phyloP scores from a whole-genome alignment of 2,113 vertebrate genomes.

The western clawed frog (Xenopus tropicalis) region UCB_Xtro_10.0 CM004447.2:141198501-141199000 shows the following conservation, averaged over 20 bases:
- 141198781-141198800: constrained; percentile 15
- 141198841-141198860: background rate
- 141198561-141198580: background rate
- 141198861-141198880: too few relatives aligned
- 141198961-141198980: too few relatives aligned
- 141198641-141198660: background rate
- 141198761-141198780: constrained; percentile 10
- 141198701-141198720: background rate
- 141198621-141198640: background rate
- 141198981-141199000: too few relatives aligned
- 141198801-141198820: background rate
- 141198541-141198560: too few relatives aligned
- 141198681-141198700: background rate
- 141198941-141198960: too few relatives aligned
- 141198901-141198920: too few relatives aligned
- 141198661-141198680: background rate
- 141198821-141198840: constrained; percentile 5
- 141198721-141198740: constrained; percentile 18
- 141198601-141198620: background rate
- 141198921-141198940: too few relatives aligned
- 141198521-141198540: background rate
- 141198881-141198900: too few relatives aligned
- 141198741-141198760: constrained; percentile 9
- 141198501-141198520: background rate
- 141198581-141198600: background rate